Evolutionary conservation across 2,797 vertebrate species (phyloP), one percentile per base, ranked within the genome.

Genomic region (Kryptopterus vitreolus): DNA sequence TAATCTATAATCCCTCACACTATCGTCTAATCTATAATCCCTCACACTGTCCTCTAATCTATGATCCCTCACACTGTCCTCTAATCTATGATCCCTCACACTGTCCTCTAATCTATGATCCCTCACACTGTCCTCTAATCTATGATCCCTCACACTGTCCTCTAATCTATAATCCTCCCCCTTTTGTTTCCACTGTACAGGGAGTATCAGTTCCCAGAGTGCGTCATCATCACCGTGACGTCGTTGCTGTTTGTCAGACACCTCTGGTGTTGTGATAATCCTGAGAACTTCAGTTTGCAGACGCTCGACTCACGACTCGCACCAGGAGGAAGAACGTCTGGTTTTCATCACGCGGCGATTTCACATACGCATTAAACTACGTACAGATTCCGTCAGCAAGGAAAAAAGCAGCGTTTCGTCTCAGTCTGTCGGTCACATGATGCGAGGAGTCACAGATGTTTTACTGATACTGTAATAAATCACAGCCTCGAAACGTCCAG

Each of bases 281-380:
- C 55, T 80, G 80, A 77, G 20, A 31, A 50, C 24, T 22, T 43
- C 13, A 22, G 59, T 33, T 6, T 81, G 61, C 66, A 26, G 62
- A 38, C 79, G 38, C 35, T 68, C 65, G 20, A 15, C 48, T 70
- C 48, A 70, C 68, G 12, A 31, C 68, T 52, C 16, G 8, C 68
- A 31, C 38, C 38, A 43, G 62, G 35, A 75, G 53, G 29, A 68
- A 43, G 61, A 61, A 58, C 63, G 10, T 38, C 71, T 63, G 69
- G 38, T 53, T 78, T 66, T 74, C 53, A 66, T 59, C 50, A 48
- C 4, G 24, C 9, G 68, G 63, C 38, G 38, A 57, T 53, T 55
- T 43, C 79, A 83, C 70, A 52, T 81, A 76, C 38, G 7, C 29
- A 55, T 78, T 35, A 81, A 81, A 77, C 61, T n/a, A 69, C 76